Base-by-base conservation (phyloP, 37 sponge, comb jelly and placozoan genomes). In the Dysidea cf. avara region DNA sequence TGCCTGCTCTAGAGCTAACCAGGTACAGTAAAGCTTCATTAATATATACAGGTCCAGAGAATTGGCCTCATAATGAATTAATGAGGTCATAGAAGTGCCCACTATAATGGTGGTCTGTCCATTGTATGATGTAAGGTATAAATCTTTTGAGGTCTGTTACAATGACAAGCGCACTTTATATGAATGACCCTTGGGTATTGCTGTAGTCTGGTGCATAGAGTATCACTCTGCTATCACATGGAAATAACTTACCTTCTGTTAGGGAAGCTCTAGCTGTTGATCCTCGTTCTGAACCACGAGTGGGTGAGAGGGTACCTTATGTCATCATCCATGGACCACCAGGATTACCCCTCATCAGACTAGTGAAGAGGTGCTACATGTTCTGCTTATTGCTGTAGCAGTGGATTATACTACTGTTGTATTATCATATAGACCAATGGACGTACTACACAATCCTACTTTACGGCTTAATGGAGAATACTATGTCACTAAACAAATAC, bases 221-320 rank as follows among this genome's bases (percentile, higher is more conserved):
- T n/a, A n/a, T n/a, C n/a, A n/a, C n/a, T n/a, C n/a, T n/a, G n/a
- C n/a, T n/a, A n/a, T n/a, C n/a, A n/a, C n/a, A n/a, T n/a, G n/a
- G n/a, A n/a, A n/a, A n/a, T n/a, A n/a, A n/a, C n/a, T n/a, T n/a
- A n/a, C n/a, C n/a, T 43, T 30, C 21, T 40, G 64, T 20, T 13
- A 75, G 76, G 58, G 61, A 76, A 4, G 9, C 54, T 26, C 2
- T 87, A 20, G 56, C 76, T 2, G 28, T 33, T 9, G 97, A 96
- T 62, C 56, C 64, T 13, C 72, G 94, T 4, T 71, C 82, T 26
- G 93, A 96, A 56, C 97, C 97, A 14, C 32, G 84, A 34, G 77
- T 71, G 36, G 91, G 91, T 28, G 91, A 92, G 77, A 64, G 97
- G 21, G 94, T 96, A 5, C 97, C 94, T 16, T 96, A 92, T 81